A percentile compares a stretch with the other conserved stretches of the same genome.
Evolutionary conservation across 2,113 vertebrate species (phyloP).

Genomic region (Callithrix jacchus): DNA sequence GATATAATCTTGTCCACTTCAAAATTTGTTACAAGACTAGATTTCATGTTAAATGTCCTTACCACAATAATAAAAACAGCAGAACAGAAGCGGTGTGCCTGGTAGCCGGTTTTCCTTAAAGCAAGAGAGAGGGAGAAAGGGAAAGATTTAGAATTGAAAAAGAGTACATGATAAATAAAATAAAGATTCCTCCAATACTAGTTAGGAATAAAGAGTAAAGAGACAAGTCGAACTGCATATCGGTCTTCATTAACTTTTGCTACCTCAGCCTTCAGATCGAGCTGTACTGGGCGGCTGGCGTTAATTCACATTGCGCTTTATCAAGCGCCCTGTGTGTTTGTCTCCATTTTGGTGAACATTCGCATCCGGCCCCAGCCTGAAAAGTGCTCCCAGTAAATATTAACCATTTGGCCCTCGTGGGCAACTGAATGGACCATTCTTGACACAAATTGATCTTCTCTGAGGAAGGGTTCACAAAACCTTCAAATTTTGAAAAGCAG

Average conservation of each 20-base stretch:
- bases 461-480: not conserved
- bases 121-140: not conserved
- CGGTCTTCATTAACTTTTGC: not conserved
- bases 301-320: not conserved
- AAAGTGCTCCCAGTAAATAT: not conserved
- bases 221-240: not conserved
- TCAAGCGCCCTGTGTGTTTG: not conserved
- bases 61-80: not conserved
- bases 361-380: not conserved
- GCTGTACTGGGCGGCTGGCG: not conserved
- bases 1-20: not conserved
- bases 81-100: not conserved
- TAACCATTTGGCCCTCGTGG: not conserved
- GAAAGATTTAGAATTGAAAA: not conserved
- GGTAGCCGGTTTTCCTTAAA: not conserved
- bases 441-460: not conserved
- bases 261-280: not conserved
- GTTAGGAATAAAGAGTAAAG: not conserved
- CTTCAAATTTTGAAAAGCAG: not conserved
- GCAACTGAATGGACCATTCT: not conserved
- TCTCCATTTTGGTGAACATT: not conserved
- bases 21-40: not conserved
- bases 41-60: not conserved
- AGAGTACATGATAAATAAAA: not conserved
- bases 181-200: not conserved